These are phyloP conservation scores for Oceanodroma tethys DNA, from an alignment of 2,113 vertebrate species.

Conservation along the genomic window DNA sequence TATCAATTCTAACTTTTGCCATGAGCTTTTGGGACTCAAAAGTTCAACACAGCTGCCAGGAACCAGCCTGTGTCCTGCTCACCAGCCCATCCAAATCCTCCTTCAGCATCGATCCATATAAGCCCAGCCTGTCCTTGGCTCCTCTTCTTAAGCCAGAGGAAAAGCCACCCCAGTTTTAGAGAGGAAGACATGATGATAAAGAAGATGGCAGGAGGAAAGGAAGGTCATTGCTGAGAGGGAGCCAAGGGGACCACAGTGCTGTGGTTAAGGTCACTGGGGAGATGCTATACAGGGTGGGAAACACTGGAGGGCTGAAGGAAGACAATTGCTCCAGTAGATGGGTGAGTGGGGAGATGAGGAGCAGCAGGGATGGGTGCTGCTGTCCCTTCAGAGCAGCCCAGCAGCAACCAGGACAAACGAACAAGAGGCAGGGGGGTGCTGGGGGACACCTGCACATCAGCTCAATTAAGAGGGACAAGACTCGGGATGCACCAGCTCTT, in stretches of 20 bases:
- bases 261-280: not conserved
- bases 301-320: not conserved
- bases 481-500: not conserved
- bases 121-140: not conserved
- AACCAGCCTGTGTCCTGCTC: not conserved
- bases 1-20: no score
- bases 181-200: not conserved
- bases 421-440: not conserved
- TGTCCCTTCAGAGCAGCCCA: not conserved
- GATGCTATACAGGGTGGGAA: not conserved
- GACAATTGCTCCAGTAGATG: not conserved
- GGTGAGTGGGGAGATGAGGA: not conserved
- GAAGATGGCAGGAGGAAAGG: not conserved
- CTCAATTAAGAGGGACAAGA: not conserved
- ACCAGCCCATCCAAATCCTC: not conserved
- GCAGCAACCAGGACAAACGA: not conserved
- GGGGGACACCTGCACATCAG: fast-evolving
- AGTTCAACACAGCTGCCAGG: not conserved
- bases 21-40: not conserved
- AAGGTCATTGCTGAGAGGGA: not conserved
- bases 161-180: not conserved
- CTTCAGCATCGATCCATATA: not conserved
- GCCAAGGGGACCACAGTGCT: not conserved
- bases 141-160: not conserved
- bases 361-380: not conserved